Base-by-base conservation (phyloP, 2,797 vertebrate species). In the Neopelma chrysocephalum region DNA sequence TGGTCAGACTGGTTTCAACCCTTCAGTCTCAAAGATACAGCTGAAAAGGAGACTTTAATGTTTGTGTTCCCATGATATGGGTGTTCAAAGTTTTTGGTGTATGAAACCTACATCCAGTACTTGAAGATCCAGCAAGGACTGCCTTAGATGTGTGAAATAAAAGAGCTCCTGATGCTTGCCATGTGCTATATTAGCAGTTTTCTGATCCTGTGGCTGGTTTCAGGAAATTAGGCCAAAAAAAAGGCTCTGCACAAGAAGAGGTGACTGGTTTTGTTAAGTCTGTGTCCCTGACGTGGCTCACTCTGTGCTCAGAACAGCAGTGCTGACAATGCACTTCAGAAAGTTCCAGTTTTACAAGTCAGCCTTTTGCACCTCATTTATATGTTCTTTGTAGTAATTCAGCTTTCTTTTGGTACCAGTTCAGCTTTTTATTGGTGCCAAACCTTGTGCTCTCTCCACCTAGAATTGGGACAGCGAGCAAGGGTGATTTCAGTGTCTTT, bases 21-120 rank as follows among this genome's bases (percentile, higher is more conserved):
- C 3, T 78, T 79, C 43, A 36, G 10, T 83, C 68, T 77, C 53
- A n/a, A 73, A 77, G 36, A 38, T 80, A 10, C 2, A 75, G 7
- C 36, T 61, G 79, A 31, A 83, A 50, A 64, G 29, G 38, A 70
- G 43, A 71, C 66, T 31, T 22, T 21, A 36, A 3, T 31, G 26
- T 68, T 48, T 70, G 26, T 86, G 38, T 91, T 83, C 22, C n/a
- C 15, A 10, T 77, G 6, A 9, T 23, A 29, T 0, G 1, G 16
- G 18, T 32, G 45, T 75, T 75, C 12, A 27, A 0, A 61, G 45
- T 3, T 93, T 68, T 87, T 89, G 22, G 2, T 42, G 31, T 34
- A 5, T 69, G 62, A 82, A 84, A 72, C 15, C 17, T 61, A 0
- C 0, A 0, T 40, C 27, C 10, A 4, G 4, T 50, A 10, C 47